Evolutionary conservation across 2,797 vertebrate genomes (phyloP), one percentile per base, ranked within the genome.

Genomic region (Prionace glauca): DNA sequence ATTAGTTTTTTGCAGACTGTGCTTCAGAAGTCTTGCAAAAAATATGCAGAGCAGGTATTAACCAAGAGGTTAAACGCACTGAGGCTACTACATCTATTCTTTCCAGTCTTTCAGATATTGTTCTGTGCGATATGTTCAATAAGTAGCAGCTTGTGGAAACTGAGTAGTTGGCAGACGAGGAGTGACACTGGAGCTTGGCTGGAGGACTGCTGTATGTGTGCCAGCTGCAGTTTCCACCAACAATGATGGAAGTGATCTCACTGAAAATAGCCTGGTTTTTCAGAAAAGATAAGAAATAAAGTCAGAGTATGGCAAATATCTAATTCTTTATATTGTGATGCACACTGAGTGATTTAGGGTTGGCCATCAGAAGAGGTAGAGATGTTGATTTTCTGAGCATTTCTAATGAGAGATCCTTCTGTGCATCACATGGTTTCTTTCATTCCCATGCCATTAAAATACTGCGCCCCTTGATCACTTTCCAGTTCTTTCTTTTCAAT

Each of bases 21-120:
- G 9, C 8, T 45, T 50, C 84, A 50, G 9, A 50, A 1, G 20
- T 12, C 22, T 87, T 22, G 11, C 84, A 79, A 50, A 36, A 87
- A 24, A 26, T 56, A 56, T 24, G 84, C 20, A 50, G 24, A 26
- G 36, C n/a, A 20, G n/a, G 2, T 24, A 45, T 86, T 36, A 92
- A 69, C 24, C 67, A 93, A 36, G 65, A 41, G 22, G 91, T 93
- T 93, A 41, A 93, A 93, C 41, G 36, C 18, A 29, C 29, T 90
- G 45, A 90, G 26, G 87, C 87, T 32, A 93, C 36, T 93, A 14
- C n/a, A 56, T 41, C 14, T 20, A 22, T 93, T 71, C 74, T 93
- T 93, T 93, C 91, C 91, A 93, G 41, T 93, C 62, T 71, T 93
- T 93, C 20, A 45, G 65, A 36, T 69, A 41, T 93, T 69, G n/a